Base-by-base conservation (phyloP, 2,113 vertebrate species). In the Grammomys dolichurus region DNA sequence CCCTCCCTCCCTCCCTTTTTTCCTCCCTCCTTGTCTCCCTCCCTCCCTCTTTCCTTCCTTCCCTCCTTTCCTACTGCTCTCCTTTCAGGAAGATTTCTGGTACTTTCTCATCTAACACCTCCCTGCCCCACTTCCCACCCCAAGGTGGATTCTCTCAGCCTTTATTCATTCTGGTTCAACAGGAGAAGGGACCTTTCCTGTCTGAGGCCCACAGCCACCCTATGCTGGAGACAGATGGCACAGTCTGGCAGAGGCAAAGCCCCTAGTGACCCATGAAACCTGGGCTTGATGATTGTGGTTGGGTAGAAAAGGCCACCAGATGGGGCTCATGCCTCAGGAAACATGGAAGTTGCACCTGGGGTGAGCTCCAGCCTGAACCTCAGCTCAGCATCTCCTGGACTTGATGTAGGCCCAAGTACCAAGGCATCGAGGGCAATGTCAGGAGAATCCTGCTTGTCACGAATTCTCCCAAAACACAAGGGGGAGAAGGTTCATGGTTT, bases 261-360 rank as follows among this genome's bases (percentile, higher is more conserved):
- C 28, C 43, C 19, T n/a, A 11, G 63, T 31, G 84, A 58, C 11
- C 26, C 19, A 4, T 3, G 1, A 16, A 26, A 36, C 36, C 54
- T 17, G 26, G 12, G 28, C 58, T 5, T 43, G 19, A 16, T 3
- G 28, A 48, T 28, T 63, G 46, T 12, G 7, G 10, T n/a, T 85
- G 70, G 24, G 26, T 63, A 13, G 58, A 7, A 46, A 14, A 1
- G 12, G 58, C 80, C 93, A 73, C 93, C 88, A 94, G 88, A 82
- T 76, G 93, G 93, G 70, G 93, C 88, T 85, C 46, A 28, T 9
- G 36, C 56, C 87, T 89, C 77, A 73, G 56, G 7, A 73, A 81
- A 43, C 60, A 31, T 10, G 16, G 70, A 86, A 33, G 54, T 16
- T n/a, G 51, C 0, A 14, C 63, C 20, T 14, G 1, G 43, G 76